Evolutionary conservation across 2,888 invertebrate genomes (phyloP), one percentile per base, ranked within the genome.

Genomic region (Eupithecia abbreviata): DNA sequence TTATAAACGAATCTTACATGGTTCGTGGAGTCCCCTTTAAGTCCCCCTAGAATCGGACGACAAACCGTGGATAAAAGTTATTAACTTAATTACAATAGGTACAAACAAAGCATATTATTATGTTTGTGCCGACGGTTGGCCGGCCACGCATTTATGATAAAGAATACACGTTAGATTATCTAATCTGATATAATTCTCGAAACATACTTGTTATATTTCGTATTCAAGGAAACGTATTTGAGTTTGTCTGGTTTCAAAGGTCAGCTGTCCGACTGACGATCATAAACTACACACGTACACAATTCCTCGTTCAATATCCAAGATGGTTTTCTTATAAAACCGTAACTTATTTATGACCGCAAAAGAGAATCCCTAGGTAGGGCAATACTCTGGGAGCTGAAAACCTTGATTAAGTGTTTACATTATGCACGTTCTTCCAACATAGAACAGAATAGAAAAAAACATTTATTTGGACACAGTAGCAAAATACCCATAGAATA

Each of bases 161-260:
- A 12, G 30, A 30, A 30, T 62, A 30, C 18, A 30, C 18, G 2
- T 62, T 12, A 2, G 10, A 18, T 62, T 62, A 62, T 62, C 62
- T 62, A 62, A 30, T 62, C 62, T 4, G 62, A 62, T 62, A 62
- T 62, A 2, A 62, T 62, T 10, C 30, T 18, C 62, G 30, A 62
- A 62, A 62, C 62, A 18, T 58, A 62, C 62, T 62, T 30, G 18
- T 30, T 18, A 30, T 10, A 30, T 62, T 30, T 30, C 30, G 18
- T n/a, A 30, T 62, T 62, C 62, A 62, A 62, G 62, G 62, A 62
- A 62, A 62, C 62, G 18, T 58, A 18, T 58, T 58, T 58, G 18
- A 62, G 30, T 18, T 18, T 30, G 62, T 12, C 62, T 62, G 62
- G 30, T 62, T 58, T 30, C 12, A 62, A 62, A 62, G 62, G 62